Evolutionary conservation across 1,140 invertebrate genomes (phyloP).

Genomic region (Teleogryllus occipitalis): DNA sequence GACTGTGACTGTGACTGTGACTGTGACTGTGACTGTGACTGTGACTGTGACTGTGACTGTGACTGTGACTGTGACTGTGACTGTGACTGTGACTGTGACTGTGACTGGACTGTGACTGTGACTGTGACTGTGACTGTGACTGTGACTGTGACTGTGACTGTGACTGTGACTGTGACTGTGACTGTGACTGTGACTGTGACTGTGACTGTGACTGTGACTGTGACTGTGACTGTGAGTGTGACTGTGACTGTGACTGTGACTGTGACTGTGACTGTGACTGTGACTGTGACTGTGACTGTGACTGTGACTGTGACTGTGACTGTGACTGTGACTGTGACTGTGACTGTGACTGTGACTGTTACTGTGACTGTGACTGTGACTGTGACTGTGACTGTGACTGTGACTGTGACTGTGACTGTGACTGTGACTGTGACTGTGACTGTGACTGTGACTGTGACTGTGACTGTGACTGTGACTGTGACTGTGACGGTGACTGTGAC

Average conservation of each 20-base stretch:
- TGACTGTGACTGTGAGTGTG: conserved; percentile 17
- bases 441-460: too few relatives aligned
- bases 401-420: too few relatives aligned
- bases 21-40: conserved; percentile 18
- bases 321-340: too few relatives aligned
- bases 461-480: too few relatives aligned
- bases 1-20: conserved; percentile 14
- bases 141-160: conserved; percentile 16
- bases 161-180: conserved; percentile 18
- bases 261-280: conserved; percentile 17
- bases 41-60: conserved; percentile 16
- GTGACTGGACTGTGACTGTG: conserved; percentile 3
- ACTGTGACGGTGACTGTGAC: too few relatives aligned
- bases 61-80: conserved; percentile 17
- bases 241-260: conserved; percentile 17
- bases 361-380: too few relatives aligned
- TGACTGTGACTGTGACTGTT: too few relatives aligned
- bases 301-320: not conserved
- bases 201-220: conserved; percentile 16
- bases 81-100: conserved; percentile 15
- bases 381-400: too few relatives aligned
- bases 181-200: conserved; percentile 17
- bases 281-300: conserved; percentile 16
- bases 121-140: conserved; percentile 12
- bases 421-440: too few relatives aligned